These are phyloP conservation scores for Norana najaformis DNA, from an alignment of 2,888 invertebrate genomes.

Conservation along the genomic window DNA sequence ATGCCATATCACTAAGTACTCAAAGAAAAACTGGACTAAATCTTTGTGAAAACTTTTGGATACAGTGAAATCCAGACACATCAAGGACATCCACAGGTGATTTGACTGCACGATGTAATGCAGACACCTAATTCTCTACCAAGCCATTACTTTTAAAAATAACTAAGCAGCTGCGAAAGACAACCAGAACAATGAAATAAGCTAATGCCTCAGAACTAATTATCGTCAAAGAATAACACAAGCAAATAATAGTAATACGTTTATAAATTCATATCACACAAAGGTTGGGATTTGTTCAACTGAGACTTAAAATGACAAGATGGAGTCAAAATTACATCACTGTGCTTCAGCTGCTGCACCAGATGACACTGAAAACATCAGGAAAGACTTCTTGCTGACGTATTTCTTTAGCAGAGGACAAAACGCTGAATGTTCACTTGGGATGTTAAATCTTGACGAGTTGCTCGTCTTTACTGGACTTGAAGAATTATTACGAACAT, in stretches of 20 bases:
- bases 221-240: conserved; percentile 10
- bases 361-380: background rate
- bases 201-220: conserved; percentile 21
- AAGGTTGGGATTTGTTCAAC: background rate
- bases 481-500: background rate
- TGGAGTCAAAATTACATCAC: background rate
- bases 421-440: conserved; percentile 21
- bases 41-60: background rate
- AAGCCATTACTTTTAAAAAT: background rate
- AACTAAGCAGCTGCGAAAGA: background rate
- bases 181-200: conserved; percentile 5
- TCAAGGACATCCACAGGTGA: background rate
- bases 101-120: background rate
- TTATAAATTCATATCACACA: conserved; percentile 17
- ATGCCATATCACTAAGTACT: background rate
- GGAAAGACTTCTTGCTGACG: conserved; percentile 5
- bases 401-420: conserved; percentile 23
- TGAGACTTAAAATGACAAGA: background rate
- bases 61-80: background rate
- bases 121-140: background rate
- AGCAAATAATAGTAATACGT: background rate
- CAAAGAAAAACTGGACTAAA: background rate
- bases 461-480: background rate
- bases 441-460: background rate
- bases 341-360: background rate